Conservation (phyloP, 2,797 vertebrate genomes). For the Tamandua tetradactyla region DNA sequence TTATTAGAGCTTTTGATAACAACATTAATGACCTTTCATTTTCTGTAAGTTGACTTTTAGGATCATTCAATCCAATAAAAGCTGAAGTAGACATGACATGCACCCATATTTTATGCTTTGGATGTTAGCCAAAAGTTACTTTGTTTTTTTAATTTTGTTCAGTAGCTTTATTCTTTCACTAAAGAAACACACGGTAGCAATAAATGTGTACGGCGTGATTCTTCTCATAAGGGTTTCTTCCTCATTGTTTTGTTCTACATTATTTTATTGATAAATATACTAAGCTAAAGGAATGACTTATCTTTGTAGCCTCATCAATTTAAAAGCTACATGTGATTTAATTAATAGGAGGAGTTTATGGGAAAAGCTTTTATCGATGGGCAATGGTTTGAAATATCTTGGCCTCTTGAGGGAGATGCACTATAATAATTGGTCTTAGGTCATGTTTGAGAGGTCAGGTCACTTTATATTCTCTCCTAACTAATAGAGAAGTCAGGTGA, state of each 20-base stretch:
- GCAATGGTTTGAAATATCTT: slow-evolving; percentile 79
- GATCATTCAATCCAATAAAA: not conserved
- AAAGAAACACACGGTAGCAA: slow-evolving; percentile 9
- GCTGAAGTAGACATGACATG: not conserved
- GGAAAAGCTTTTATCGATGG: slow-evolving; percentile 87
- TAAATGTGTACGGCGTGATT: not conserved
- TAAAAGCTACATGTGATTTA: slow-evolving; percentile 84
- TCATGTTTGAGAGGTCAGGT: slow-evolving; percentile 73
- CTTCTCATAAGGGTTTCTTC: slow-evolving; percentile 67
- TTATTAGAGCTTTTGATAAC: slow-evolving; percentile 1
- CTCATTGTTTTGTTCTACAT: not conserved
- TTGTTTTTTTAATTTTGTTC: slow-evolving; percentile 22
- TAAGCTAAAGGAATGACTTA: slow-evolving; percentile 82
- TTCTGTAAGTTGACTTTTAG: not conserved
- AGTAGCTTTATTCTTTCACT: not conserved
- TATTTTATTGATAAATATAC: slow-evolving; percentile 80
- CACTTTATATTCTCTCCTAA: slow-evolving; percentile 80
- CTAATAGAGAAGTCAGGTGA: slow-evolving; percentile 74
- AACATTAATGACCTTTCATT: not conserved
- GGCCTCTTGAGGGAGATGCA: slow-evolving; percentile 77
- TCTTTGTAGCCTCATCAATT: slow-evolving; percentile 83
- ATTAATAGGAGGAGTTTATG: slow-evolving; percentile 86
- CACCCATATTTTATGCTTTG: not conserved
- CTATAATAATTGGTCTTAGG: slow-evolving; percentile 82
- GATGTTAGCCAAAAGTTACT: not conserved